Evolutionary conservation across 2,797 vertebrate genomes (phyloP).

Genomic region (Orientallactaga sibirica): DNA sequence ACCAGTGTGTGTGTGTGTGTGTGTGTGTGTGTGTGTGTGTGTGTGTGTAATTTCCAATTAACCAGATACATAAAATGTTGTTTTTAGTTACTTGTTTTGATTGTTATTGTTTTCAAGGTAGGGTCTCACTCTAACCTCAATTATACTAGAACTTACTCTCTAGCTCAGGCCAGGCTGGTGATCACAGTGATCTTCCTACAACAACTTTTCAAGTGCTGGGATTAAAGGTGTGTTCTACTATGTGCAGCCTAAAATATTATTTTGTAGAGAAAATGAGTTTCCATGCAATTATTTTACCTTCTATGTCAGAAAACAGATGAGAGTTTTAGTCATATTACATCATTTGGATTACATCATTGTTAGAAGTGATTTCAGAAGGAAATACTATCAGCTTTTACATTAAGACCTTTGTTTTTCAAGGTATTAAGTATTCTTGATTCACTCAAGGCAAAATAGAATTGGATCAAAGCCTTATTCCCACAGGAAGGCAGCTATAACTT

Average conservation of each 20-base stretch:
- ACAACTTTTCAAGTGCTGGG: too few relatives aligned
- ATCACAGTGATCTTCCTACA: too few relatives aligned
- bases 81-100: neutral
- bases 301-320: conserved; percentile 23
- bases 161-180: too few relatives aligned
- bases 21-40: too few relatives aligned
- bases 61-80: neutral
- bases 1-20: too few relatives aligned
- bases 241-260: too few relatives aligned
- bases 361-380: neutral
- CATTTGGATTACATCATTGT: neutral
- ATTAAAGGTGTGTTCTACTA: too few relatives aligned
- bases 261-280: neutral
- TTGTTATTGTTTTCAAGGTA: too few relatives aligned
- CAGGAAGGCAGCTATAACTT: neutral
- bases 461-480: neutral
- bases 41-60: neutral
- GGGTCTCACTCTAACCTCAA: too few relatives aligned
- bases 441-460: neutral
- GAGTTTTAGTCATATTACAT: neutral
- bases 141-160: too few relatives aligned
- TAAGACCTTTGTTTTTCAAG: conserved; percentile 35
- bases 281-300: neutral
- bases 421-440: neutral
- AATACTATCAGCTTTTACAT: neutral